Evolutionary conservation across 2,888 invertebrate species (phyloP).

Genomic region (Leucoma salicis): DNA sequence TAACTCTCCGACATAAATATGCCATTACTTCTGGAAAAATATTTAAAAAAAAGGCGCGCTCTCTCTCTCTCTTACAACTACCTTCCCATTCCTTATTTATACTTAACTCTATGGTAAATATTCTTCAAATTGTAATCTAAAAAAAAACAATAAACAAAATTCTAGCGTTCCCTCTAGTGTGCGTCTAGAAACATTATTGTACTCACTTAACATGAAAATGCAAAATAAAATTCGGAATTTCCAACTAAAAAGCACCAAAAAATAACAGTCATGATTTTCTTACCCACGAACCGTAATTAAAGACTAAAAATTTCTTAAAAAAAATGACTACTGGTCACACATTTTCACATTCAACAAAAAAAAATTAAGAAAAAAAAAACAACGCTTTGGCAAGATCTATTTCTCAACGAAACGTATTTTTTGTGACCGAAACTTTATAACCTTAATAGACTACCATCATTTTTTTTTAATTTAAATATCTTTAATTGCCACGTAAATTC

Average conservation of each 20-base stretch:
- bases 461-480: conserved; percentile 17
- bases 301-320: conserved; percentile 31
- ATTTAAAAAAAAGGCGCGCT: conserved; percentile 22
- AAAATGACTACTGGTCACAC: conserved; percentile 38
- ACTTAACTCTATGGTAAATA: conserved; percentile 54
- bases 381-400: conserved; percentile 64
- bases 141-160: conserved; percentile 25
- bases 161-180: conserved; percentile 41
- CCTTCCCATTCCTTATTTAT: conserved; percentile 39
- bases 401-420: conserved; percentile 26
- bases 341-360: conserved; percentile 29
- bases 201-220: conserved; percentile 25
- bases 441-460: conserved; percentile 4
- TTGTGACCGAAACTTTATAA: conserved; percentile 44
- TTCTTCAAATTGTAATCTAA: conserved; percentile 36
- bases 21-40: conserved; percentile 18
- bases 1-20: conserved; percentile 39
- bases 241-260: conserved; percentile 53
- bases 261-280: conserved; percentile 26
- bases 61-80: conserved; percentile 49
- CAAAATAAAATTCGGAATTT: conserved; percentile 19
- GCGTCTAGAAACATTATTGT: conserved; percentile 38
- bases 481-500: conserved; percentile 74
- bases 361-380: conserved; percentile 22
- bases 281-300: neutral